These are phyloP conservation scores for Oceanites oceanicus DNA, from an alignment of 2,113 vertebrate species.

Conservation along the genomic window DNA sequence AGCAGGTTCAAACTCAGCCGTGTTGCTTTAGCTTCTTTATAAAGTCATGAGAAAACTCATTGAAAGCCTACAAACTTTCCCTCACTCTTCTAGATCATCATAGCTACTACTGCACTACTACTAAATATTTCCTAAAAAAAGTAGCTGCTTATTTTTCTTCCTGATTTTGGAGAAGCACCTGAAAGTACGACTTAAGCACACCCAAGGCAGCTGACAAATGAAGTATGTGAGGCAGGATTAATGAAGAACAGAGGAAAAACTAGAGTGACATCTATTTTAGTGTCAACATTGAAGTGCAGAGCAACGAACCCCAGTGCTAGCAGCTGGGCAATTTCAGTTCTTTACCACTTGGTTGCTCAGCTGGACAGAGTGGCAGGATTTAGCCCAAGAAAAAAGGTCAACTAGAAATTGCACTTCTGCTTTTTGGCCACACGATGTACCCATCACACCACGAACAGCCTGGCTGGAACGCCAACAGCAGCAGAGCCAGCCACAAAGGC, in stretches of 20 bases:
- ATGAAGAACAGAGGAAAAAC: background rate
- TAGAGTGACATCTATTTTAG: background rate
- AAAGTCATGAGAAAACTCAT: background rate
- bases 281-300: background rate
- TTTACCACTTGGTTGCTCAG: background rate
- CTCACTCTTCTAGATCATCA: background rate
- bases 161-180: background rate
- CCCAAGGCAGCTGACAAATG: background rate
- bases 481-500: background rate
- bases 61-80: background rate
- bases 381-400: background rate
- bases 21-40: background rate
- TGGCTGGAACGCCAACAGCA: accelerated
- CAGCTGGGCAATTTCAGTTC: background rate
- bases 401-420: background rate
- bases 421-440: conserved; percentile 47
- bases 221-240: background rate
- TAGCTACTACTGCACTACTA: background rate
- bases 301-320: background rate
- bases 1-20: background rate
- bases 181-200: background rate
- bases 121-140: background rate
- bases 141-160: background rate
- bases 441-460: background rate
- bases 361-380: background rate